Conservation (phyloP, 2,888 invertebrate species). For the Ceratothoa steindachneri region DNA sequence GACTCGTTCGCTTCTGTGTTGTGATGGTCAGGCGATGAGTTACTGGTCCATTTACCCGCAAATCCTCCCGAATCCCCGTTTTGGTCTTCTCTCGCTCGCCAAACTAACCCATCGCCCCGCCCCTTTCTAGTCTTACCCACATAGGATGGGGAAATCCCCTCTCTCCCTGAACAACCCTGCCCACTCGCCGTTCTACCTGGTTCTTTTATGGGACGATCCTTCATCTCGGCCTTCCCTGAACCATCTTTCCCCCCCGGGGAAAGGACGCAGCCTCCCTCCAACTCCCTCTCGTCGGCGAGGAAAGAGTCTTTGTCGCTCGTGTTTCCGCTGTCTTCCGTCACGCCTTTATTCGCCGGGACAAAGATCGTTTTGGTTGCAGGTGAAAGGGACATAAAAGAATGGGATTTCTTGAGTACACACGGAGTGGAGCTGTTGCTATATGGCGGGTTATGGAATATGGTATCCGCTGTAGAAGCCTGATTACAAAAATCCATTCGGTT, state of each 20-base stretch:
- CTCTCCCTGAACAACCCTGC: neutral
- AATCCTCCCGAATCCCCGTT: neutral
- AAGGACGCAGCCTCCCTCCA: constrained; percentile 5
- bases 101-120: constrained; percentile 2
- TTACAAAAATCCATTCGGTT: constrained; percentile 9
- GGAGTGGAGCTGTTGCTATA: neutral
- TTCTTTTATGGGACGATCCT: constrained; percentile 26
- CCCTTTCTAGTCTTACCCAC: neutral
- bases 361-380: neutral
- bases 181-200: constrained; percentile 34
- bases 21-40: neutral
- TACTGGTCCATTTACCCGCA: constrained; percentile 7
- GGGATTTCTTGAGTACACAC: constrained; percentile 7
- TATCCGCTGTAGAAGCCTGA: constrained; percentile 20
- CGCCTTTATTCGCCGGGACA: neutral
- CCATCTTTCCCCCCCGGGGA: constrained; percentile 12
- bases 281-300: neutral
- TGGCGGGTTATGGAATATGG: neutral
- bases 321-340: constrained; percentile 4
- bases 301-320: neutral
- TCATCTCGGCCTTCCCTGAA: neutral
- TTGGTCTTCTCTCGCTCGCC: neutral
- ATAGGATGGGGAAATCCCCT: neutral
- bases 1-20: neutral
- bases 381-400: constrained; percentile 11